Evolutionary conservation across 1,140 invertebrate genomes (phyloP).

Genomic region (Anastatus disparis): DNA sequence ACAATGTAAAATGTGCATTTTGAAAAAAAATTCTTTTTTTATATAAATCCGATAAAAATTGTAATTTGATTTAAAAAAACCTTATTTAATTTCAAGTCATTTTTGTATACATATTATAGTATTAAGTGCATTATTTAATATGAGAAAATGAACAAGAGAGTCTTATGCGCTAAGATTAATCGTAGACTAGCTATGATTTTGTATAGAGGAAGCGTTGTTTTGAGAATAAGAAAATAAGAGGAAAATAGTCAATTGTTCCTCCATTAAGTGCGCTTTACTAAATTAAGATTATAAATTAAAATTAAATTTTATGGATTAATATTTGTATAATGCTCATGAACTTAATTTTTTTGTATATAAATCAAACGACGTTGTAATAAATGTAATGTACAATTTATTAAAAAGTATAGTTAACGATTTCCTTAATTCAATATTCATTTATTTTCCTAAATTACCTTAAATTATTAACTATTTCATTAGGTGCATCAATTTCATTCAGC

Average conservation of each 20-base stretch:
- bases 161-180: constrained; percentile 39
- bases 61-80: constrained; percentile 56
- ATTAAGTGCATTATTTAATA: constrained; percentile 60
- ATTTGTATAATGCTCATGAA: constrained; percentile 49
- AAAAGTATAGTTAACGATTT: no score
- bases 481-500: no score
- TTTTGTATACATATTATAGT: constrained; percentile 57
- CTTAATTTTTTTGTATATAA: constrained; percentile 62
- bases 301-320: constrained; percentile 55
- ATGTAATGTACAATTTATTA: constrained; percentile 49
- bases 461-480: no score
- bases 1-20: constrained; percentile 43
- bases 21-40: constrained; percentile 44
- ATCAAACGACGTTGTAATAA: constrained; percentile 61
- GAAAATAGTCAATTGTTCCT: constrained; percentile 64
- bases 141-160: constrained; percentile 14
- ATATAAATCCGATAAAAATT: constrained; percentile 49
- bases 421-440: no score
- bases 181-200: constrained; percentile 30
- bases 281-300: constrained; percentile 58
- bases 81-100: constrained; percentile 62
- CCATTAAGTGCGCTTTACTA: constrained; percentile 54
- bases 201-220: constrained; percentile 29
- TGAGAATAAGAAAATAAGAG: constrained; percentile 40
- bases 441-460: no score